Evolutionary conservation across 2,888 invertebrate species (phyloP).

Genomic region (Mythimna albipuncta): DNA sequence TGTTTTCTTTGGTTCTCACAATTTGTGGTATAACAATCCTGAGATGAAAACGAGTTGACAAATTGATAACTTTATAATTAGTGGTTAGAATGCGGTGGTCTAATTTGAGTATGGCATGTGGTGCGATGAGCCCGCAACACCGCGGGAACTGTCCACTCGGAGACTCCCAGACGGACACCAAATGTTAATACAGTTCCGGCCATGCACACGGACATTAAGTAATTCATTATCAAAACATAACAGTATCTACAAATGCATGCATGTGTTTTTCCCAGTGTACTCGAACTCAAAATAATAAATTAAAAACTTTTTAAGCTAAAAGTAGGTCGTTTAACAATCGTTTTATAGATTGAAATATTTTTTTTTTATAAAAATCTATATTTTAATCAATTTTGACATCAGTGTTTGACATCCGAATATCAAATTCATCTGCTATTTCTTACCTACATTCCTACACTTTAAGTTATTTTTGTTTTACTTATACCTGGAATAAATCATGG

Average conservation of each 20-base stretch:
- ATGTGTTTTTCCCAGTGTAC: neutral
- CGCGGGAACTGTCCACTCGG: constrained; percentile 78
- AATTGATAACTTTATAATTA: constrained; percentile 82
- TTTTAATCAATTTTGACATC: constrained; percentile 10
- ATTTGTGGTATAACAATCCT: constrained; percentile 27
- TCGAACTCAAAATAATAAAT: neutral
- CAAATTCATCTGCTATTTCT: too few species aligned
- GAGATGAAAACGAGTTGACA: constrained; percentile 78
- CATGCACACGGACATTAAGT: constrained; percentile 67
- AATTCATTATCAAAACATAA: constrained; percentile 53
- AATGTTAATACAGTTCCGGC: constrained; percentile 77
- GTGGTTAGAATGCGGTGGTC: constrained; percentile 77
- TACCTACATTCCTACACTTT: neutral
- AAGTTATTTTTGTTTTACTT: neutral
- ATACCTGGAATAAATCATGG: constrained; percentile 58
- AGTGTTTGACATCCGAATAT: constrained; percentile 20
- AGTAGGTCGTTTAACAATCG: neutral
- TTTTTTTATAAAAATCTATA: neutral
- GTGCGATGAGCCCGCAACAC: constrained; percentile 59
- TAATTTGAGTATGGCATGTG: constrained; percentile 83
- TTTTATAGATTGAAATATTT: neutral
- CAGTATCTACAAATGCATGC: neutral
- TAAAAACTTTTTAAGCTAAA: neutral
- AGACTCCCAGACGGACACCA: constrained; percentile 77
- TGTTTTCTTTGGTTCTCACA: constrained; percentile 8